Percentiles rank a stretch among this genome's conserved stretches.
phyloP scores from a whole-genome alignment of 2,113 vertebrate species.

The Dicaeum eximium region DNA sequence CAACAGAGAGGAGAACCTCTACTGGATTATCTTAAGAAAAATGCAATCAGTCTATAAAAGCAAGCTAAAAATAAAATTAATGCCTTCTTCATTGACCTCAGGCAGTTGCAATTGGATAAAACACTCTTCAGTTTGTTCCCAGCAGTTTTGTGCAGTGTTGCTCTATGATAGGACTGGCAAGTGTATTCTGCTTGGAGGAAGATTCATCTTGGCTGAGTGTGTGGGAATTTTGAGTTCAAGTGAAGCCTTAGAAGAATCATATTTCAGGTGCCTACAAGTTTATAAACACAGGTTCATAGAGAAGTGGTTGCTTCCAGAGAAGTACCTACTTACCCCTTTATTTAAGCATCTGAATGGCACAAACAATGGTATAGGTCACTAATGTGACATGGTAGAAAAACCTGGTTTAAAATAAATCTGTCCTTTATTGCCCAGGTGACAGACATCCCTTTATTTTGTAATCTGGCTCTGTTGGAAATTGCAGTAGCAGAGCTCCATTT shows the following conservation, averaged over 20 bases:
- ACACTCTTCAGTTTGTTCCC: conserved; percentile 53
- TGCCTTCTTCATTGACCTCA: conserved; percentile 54
- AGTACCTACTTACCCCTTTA: not conserved
- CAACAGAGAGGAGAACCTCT: conserved; percentile 34
- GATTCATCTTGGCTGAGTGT: conserved; percentile 31
- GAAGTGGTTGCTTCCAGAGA: not conserved
- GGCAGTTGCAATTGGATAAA: conserved; percentile 63
- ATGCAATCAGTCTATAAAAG: conserved; percentile 43
- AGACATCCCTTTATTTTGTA: not conserved
- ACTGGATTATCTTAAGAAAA: conserved; percentile 52
- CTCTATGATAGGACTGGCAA: conserved; percentile 53
- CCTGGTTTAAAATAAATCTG: not conserved
- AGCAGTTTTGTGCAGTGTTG: conserved; percentile 42
- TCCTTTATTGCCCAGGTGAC: not conserved
- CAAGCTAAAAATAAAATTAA: conserved; percentile 66
- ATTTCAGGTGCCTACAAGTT: not conserved
- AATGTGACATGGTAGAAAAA: not conserved
- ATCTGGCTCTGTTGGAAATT: not conserved
- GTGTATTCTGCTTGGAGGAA: conserved; percentile 52
- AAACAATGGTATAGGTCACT: not conserved
- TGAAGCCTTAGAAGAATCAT: conserved; percentile 1
- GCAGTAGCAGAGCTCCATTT: accelerated
- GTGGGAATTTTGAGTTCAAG: conserved; percentile 29
- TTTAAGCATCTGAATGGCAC: not conserved
- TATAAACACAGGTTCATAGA: not conserved